A percentile compares a stretch with the other conserved stretches of the same genome.
Evolutionary conservation across 2,888 invertebrate genomes (phyloP).

Genomic region (Rotaria sp.): DNA sequence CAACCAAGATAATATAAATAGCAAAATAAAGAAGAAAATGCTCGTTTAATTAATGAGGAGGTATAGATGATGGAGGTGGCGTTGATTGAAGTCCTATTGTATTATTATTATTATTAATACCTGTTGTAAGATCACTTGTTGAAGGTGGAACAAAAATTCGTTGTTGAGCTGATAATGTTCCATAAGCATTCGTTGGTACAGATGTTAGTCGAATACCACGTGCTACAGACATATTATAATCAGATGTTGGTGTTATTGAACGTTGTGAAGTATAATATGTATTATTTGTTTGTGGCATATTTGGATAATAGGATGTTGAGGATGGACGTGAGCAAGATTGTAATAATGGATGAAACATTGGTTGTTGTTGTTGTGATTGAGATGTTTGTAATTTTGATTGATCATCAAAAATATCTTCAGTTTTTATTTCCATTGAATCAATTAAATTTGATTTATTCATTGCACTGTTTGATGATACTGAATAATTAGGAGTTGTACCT

Average conservation of each 20-base stretch:
- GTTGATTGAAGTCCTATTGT: not conserved
- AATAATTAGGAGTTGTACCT: not conserved
- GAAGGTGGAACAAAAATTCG: not conserved
- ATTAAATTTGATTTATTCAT: not conserved
- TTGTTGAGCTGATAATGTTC: not conserved
- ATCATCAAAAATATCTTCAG: not conserved
- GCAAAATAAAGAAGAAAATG: not conserved
- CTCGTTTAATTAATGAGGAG: not conserved
- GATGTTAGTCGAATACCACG: not conserved
- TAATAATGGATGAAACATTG: not conserved
- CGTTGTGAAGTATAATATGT: not conserved
- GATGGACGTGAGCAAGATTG: not conserved
- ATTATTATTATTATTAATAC: not conserved
- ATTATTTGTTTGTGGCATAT: not conserved
- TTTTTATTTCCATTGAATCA: not conserved
- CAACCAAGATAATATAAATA: not conserved
- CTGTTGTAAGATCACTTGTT: not conserved
- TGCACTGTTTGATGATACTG: not conserved
- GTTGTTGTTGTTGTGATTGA: not conserved
- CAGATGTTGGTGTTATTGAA: not conserved
- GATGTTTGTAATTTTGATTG: not conserved
- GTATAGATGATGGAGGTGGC: not conserved
- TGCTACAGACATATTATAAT: not conserved
- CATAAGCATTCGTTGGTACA: not conserved
- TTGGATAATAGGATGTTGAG: not conserved